Evolutionary conservation across 1,140 invertebrate species (phyloP).

Genomic region (Rhopalosiphum padi): DNA sequence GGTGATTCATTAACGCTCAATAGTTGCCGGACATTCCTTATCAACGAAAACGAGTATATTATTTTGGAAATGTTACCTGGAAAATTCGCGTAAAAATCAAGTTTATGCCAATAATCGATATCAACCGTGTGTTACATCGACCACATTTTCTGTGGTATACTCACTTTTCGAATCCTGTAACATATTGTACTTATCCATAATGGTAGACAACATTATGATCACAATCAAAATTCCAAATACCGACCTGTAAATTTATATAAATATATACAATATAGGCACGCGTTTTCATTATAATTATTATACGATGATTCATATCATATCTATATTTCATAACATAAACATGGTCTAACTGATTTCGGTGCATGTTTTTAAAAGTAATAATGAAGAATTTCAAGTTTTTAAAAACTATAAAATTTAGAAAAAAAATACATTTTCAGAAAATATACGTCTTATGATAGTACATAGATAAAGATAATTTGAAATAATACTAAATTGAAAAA

Average conservation of each 20-base stretch:
- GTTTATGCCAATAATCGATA: neutral
- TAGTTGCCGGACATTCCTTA: slow-evolving; percentile 68
- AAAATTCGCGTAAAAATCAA: neutral
- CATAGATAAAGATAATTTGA: neutral
- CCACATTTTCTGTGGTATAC: neutral
- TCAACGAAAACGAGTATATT: slow-evolving; percentile 72
- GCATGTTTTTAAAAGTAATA: neutral
- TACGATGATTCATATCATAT: neutral
- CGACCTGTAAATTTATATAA: neutral
- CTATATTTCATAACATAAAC: neutral
- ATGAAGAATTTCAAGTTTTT: neutral
- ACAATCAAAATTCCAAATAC: neutral
- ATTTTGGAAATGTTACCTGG: slow-evolving; percentile 64
- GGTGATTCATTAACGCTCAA: slow-evolving; percentile 66
- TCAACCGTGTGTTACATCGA: neutral
- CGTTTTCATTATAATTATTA: neutral
- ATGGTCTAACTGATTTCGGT: neutral
- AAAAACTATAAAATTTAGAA: neutral
- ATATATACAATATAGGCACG: neutral
- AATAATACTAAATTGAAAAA: neutral
- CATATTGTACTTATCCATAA: neutral
- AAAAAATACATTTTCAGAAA: neutral
- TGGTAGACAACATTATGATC: neutral
- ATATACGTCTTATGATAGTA: neutral
- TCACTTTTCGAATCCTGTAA: neutral